Evolutionary conservation across 2,797 vertebrate species (phyloP), one percentile per base, ranked within the genome.

Genomic region (Coregonus sp.): DNA sequence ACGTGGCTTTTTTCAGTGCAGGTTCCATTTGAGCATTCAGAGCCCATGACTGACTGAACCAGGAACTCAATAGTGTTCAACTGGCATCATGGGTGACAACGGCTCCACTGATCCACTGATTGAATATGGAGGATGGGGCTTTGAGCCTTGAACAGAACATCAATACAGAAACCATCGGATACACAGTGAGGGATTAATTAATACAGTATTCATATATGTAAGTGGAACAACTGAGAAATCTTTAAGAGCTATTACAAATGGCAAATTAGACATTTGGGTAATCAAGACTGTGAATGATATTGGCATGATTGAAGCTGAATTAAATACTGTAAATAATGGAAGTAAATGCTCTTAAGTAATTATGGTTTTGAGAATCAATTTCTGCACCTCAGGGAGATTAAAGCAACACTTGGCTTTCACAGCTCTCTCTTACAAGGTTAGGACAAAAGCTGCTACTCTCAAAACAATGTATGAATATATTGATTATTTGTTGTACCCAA

Each of bases 61-160:
- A 59, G 54, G 20, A 86, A 90, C 91, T 91, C 86, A 86, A 85
- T 89, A 73, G 72, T 74, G 75, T 80, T 78, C 78, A 78, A 81
- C 80, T 81, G 63, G 78, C 74, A 71, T 81, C 70, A 78, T 67
- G 65, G 65, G 78, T 77, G 82, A 87, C 83, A 84, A 80, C 75
- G 80, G 82, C 79, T 78, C 18, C 18, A 72, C 79, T 29, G 73
- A 54, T 69, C 70, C 71, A 61, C 78, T 73, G 54, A 73, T 40
- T 79, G 74, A 54, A 72, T 82, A 77, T 74, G 65, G 51, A 80
- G 73, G 56, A 68, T 31, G 29, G 54, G 40, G 35, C 79, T 74
- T 16, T 75, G 73, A 73, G 73, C 67, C 75, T 75, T 56, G 70
- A 61, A 77, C 56, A 59, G 37, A 76, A 73, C 77, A 74, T 72